Evolutionary conservation across 2,113 vertebrate genomes (phyloP).

Genomic region (Chloroceryle aenea): DNA sequence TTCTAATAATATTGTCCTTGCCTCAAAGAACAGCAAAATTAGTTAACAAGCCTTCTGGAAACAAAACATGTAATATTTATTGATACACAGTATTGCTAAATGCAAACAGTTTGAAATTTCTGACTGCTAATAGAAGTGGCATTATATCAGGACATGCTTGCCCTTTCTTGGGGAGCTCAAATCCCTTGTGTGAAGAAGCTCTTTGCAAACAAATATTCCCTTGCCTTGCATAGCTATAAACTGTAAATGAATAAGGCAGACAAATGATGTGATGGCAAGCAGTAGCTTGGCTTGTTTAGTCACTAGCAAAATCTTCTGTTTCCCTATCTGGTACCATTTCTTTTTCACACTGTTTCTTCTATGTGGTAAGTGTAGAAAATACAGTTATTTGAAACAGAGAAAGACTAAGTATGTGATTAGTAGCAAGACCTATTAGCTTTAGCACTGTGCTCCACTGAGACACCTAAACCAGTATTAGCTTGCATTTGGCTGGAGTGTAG

Average conservation of each 20-base stretch:
- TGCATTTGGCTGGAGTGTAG: background rate
- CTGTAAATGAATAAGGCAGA: background rate
- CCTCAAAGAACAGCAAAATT: background rate
- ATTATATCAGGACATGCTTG: background rate
- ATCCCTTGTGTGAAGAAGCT: background rate
- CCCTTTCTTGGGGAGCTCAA: background rate
- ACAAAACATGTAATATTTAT: background rate
- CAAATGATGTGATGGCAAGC: background rate
- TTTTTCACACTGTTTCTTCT: background rate
- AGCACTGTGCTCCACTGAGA: background rate
- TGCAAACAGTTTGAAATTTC: background rate
- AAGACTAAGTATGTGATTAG: background rate
- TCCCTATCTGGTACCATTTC: background rate
- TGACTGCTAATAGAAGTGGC: background rate
- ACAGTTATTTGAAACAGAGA: background rate
- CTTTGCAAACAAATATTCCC: background rate
- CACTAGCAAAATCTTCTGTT: background rate
- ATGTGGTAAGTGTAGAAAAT: background rate
- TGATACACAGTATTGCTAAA: background rate
- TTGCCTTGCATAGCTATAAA: background rate
- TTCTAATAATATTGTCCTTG: background rate
- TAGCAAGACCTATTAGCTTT: background rate
- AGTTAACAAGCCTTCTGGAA: background rate
- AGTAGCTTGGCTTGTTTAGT: background rate
- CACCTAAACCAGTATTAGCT: background rate